These are phyloP conservation scores for Corythoichthys intestinalis DNA, from an alignment of 2,113 vertebrate genomes.

Conservation along the genomic window DNA sequence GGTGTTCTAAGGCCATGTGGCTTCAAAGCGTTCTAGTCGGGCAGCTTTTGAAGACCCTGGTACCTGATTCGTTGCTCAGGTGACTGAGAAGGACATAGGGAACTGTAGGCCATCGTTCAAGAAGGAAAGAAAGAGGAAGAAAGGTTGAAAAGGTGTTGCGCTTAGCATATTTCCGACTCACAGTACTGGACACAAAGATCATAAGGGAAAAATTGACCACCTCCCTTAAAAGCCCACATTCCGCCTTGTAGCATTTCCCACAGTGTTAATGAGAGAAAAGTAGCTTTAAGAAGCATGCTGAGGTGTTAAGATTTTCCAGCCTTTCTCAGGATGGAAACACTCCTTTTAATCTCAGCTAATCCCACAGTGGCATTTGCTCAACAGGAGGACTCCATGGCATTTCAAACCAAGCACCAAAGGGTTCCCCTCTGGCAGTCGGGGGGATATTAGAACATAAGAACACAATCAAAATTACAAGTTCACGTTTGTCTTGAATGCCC, in stretches of 20 bases:
- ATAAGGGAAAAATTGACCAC: constrained; percentile 9
- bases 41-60: constrained; percentile 49
- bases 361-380: constrained; percentile 62
- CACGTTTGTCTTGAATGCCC: constrained; percentile 5
- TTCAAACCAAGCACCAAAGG: constrained; percentile 35
- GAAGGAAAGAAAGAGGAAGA: constrained; percentile 66
- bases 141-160: constrained; percentile 28
- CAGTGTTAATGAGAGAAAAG: constrained; percentile 52
- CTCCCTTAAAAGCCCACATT: constrained; percentile 2
- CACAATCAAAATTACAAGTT: constrained; percentile 11
- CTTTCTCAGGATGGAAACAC: constrained; percentile 43
- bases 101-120: constrained; percentile 81
- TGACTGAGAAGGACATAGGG: constrained; percentile 98
- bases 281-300: constrained; percentile 55
- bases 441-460: constrained; percentile 18
- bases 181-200: background rate
- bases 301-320: constrained; percentile 51
- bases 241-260: constrained; percentile 31
- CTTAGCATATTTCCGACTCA: background rate
- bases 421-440: constrained; percentile 22
- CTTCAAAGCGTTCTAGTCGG: constrained; percentile 33
- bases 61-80: constrained; percentile 98
- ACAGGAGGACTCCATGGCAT: constrained; percentile 46
- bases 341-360: constrained; percentile 63
- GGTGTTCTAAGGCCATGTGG: constrained; percentile 21